Conservation (phyloP, 2,113 vertebrate genomes). For the Phaetusa simplex region DNA sequence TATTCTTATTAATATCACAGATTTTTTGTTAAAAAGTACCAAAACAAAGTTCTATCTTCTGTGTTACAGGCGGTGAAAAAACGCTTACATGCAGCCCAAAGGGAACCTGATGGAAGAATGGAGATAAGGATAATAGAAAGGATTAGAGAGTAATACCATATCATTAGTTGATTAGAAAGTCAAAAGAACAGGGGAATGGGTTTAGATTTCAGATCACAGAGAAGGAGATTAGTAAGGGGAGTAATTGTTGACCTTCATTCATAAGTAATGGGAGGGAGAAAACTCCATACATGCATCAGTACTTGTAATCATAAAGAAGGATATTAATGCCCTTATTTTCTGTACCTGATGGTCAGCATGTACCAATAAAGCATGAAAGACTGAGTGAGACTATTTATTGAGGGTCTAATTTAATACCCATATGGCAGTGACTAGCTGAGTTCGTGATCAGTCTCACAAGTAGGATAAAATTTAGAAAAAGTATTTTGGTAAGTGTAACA, state of each 20-base stretch:
- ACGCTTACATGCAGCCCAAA: neutral
- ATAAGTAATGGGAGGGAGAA: neutral
- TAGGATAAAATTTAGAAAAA: neutral
- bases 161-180: neutral
- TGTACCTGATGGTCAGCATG: neutral
- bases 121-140: constrained; percentile 16
- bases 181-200: neutral
- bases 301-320: neutral
- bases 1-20: neutral
- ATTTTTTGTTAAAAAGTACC: neutral
- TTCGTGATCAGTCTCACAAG: neutral
- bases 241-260: neutral
- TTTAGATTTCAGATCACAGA: constrained; percentile 9
- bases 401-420: neutral
- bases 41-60: neutral
- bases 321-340: neutral
- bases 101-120: neutral
- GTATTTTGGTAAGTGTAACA: neutral
- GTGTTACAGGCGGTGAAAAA: neutral
- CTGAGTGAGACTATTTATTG: neutral
- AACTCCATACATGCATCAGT: neutral
- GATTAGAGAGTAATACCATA: constrained; percentile 17
- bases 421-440: neutral
- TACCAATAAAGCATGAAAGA: neutral
- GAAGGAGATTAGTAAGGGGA: neutral